Evolutionary conservation across 2,797 vertebrate genomes (phyloP), one percentile per base, ranked within the genome.

Genomic region (Malacoctenus gilli): DNA sequence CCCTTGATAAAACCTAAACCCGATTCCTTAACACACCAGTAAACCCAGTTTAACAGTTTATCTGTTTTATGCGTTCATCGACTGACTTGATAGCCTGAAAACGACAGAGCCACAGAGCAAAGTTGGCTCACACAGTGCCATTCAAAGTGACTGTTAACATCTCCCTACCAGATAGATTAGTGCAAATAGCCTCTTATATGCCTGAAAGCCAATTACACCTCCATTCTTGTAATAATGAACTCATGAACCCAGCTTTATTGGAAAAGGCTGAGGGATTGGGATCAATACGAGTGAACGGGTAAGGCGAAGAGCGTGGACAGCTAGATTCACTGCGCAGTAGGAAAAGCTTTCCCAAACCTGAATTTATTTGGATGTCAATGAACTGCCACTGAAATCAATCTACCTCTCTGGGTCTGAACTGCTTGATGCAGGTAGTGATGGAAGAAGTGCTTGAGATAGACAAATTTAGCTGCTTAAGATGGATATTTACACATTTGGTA

Each of bases 201-300:
- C 68, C 81, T 75, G 60, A 85, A 90, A 89, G 80, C 72, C 82
- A 89, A 87, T 88, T 89, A 89, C 82, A 83, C 82, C 79, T 83
- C 84, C 77, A 80, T 87, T 78, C 80, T 80, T 76, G 79, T 87
- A 87, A 89, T 90, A 90, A 89, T 91, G 85, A 89, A 89, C 86
- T 87, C 79, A 75, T 87, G 87, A 89, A 89, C 84, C 83, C 72
- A 58, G 77, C 77, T 76, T 84, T 85, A 86, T 87, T 81, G 82
- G 86, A 84, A 85, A 83, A 83, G 73, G 67, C 77, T 86, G 81
- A 87, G 83, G 80, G 79, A 87, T 80, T 79, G 58, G 54, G 72
- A 90, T 91, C 89, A 84, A 91, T 91, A 87, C 4, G n/a, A 84
- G 79, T 71, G 73, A 82, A 76, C 71, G 48, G 56, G 36, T 55